Evolutionary conservation across 2,797 vertebrate genomes (phyloP).

Genomic region (Onychomys leucogaster): DNA sequence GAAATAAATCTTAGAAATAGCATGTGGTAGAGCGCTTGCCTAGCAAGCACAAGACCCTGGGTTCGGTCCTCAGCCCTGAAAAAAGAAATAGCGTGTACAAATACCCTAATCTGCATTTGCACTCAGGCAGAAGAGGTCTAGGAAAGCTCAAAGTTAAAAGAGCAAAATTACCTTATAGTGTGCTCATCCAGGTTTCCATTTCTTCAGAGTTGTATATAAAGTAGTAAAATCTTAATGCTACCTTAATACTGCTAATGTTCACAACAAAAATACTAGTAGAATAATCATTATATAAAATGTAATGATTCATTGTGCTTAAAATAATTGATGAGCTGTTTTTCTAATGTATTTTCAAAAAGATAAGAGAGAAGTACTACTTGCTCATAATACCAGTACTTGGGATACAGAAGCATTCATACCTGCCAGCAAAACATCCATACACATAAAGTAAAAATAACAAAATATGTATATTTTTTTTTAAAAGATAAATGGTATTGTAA

Average conservation of each 20-base stretch:
- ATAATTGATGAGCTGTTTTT: neutral
- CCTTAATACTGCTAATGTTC: neutral
- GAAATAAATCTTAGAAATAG: neutral
- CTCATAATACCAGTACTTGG: neutral
- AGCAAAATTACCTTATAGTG: neutral
- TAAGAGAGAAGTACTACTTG: neutral
- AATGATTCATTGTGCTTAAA: neutral
- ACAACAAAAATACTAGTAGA: neutral
- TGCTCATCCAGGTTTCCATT: neutral
- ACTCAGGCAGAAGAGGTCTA: neutral
- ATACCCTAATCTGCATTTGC: neutral
- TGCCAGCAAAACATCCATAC: no score
- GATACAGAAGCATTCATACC: neutral
- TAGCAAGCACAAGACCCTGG: no score
- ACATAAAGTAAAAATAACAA: neutral
- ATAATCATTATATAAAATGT: neutral
- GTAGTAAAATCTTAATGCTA: slow-evolving; percentile 17
- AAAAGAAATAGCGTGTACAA: neutral
- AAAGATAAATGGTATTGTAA: neutral
- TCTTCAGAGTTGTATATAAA: slow-evolving; percentile 1
- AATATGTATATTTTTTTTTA: neutral
- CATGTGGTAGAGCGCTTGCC: no score
- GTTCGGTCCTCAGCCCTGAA: no score
- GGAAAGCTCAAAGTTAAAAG: neutral
- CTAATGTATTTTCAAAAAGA: neutral